A percentile compares a stretch with the other conserved stretches of the same genome.
These are phyloP conservation scores for Heptranchias perlo DNA, from an alignment of 2,113 vertebrate species.

Conservation along the genomic window DNA sequence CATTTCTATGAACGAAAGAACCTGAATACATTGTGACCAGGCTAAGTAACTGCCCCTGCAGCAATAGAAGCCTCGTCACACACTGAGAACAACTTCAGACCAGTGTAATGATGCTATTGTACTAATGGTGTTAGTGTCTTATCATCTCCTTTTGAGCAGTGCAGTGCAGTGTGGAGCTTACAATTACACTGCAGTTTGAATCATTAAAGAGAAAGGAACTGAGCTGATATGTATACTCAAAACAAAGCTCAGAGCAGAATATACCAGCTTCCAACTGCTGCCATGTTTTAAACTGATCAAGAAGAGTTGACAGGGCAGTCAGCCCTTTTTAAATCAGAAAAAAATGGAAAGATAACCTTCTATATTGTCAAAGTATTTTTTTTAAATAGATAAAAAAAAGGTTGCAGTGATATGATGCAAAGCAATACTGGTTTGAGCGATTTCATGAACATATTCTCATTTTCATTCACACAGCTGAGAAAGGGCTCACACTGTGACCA, in stretches of 20 bases:
- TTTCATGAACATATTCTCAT: background rate
- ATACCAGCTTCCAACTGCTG: background rate
- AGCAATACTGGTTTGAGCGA: background rate
- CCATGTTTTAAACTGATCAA: background rate
- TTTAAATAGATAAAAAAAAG: background rate
- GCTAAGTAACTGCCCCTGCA: too few species aligned
- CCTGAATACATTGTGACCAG: background rate
- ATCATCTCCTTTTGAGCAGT: background rate
- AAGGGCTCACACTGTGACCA: background rate
- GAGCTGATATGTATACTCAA: background rate
- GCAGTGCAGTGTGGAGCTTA: too few species aligned
- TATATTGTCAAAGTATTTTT: background rate
- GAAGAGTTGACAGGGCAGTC: background rate
- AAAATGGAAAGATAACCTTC: background rate
- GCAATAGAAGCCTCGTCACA: too few species aligned
- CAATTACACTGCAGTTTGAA: background rate
- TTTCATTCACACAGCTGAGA: background rate
- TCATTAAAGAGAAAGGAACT: background rate
- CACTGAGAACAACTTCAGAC: background rate
- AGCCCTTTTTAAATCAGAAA: background rate
- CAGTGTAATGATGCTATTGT: background rate
- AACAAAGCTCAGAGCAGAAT: background rate
- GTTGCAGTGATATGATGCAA: background rate
- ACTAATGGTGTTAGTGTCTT: background rate
- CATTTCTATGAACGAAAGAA: background rate